Evolutionary conservation across 2,888 invertebrate genomes (phyloP), one percentile per base, ranked within the genome.

Genomic region (Pandemis heparana): DNA sequence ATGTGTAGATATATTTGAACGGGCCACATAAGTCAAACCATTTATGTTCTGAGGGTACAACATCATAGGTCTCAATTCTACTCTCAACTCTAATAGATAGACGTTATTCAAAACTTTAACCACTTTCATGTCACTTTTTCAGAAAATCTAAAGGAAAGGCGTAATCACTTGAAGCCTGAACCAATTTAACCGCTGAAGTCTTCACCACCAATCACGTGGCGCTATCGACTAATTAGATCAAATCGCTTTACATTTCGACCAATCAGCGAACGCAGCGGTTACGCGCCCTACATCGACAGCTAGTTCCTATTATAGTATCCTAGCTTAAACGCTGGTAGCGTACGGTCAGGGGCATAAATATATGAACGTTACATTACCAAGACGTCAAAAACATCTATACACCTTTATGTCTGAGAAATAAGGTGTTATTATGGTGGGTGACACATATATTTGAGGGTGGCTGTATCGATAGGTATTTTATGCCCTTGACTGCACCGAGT

Each of bases 301-400:
- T 38, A 67, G 72, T 72, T 72, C 72, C 67, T 72, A 72, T 61
- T 72, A n/a, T n/a, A n/a, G n/a, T n/a, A n/a, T 5, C 14, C 46
- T 51, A 67, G 64, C 61, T 53, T 38, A 39, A 51, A 39, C 39
- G 41, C 39, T 66, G 59, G 66, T 41, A 66, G 60, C 48, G 9
- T 48, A 32, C 23, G 23, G 23, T 32, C 23, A 4, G 4, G 2
- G 23, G 23, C 1, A 32, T 32, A 32, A 32, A 32, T 32, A 2
- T 23, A 23, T 23, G 23, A n/a, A n/a, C n/a, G n/a, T n/a, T 32
- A 32, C 23, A 4, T 32, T 32, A 32, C 23, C 23, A 32, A 32
- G 23, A 32, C 23, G 23, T 32, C 23, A 32, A 1, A n/a, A n/a
- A n/a, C n/a, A 32, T 32, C 23, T 32, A 32, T 32, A 2, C 23